Evolutionary conservation across 2,888 invertebrate genomes (phyloP), one percentile per base, ranked within the genome.

Genomic region (Gordius sp.): DNA sequence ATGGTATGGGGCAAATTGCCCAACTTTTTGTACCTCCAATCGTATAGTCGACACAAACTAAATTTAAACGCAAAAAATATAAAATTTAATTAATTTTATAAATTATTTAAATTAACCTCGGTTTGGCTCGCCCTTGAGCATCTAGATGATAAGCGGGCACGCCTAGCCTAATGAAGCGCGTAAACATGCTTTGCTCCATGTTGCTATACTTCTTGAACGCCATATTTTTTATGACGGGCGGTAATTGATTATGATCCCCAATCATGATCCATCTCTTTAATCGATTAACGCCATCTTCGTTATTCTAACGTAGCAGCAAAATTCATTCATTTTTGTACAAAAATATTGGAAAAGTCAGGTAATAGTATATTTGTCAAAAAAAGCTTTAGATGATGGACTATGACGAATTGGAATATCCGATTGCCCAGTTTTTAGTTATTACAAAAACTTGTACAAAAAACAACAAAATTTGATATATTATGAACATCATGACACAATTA

Each of bases 221-320:
- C 84, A 93, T 91, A 70, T 99, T 99, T 72, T 99, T 97, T 54
- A 99, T 91, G 13, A 99, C 91, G 0, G 97, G 97, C 0, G 97
- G 97, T 63, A 99, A 73, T 71, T 99, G 97, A 71, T 97, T 89
- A 70, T 99, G 97, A 72, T 77, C 93, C 0, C 97, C 97, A 65
- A 99, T 99, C 97, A 99, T 99, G 64, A 99, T 91, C 93, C 97
- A 99, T 18, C 97, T 76, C 70, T 99, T 99, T 59, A 99, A 73
- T 0, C 93, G 76, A 66, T 87, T 91, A 62, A 79, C 80, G 0
- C 89, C 91, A 67, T 97, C 89, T 68, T 89, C 79, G 0, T 93
- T 91, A 71, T 93, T 93, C 73, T 73, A 61, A 16, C 41, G n/a
- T 28, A 41, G 18, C 53, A 28, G 2, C 18, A 59, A 27, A 61